Base-by-base conservation (phyloP, 2,888 invertebrate genomes). In the Drosophila anomelani region DNA sequence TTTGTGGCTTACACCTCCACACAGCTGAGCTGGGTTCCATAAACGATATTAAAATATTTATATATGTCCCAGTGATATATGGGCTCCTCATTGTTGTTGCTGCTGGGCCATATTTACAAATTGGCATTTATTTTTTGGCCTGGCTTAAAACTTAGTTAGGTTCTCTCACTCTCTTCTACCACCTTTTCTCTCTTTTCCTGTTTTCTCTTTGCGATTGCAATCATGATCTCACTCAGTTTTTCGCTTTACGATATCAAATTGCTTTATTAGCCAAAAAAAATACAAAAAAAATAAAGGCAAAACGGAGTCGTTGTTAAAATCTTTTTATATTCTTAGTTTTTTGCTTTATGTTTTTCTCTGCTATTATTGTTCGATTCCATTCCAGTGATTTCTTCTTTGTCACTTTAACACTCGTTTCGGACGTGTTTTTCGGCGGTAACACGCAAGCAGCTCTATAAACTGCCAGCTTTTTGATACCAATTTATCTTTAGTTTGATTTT, bases 231-330 rank as follows among this genome's bases (percentile, higher is more conserved):
- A 67, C 68, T 73, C 62, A 54, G 57, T 61, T 63, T 63, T 72
- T 55, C 56, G 55, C 36, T 73, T 88, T 82, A 84, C 84, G 85
- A 85, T 88, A 88, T 88, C 69, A 85, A 84, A 85, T 85, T 80
- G 85, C 85, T 83, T 84, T 87, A 83, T 87, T 81, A 76, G 78
- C 87, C 85, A 83, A 73, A 41, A 67, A 38, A 64, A 53, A 13
- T 34, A 32, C 3, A 23, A 15, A 8, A 2, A 79, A 86, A 80
- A 69, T 34, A 63, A 69, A 55, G 61, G 57, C 44, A 74, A 54
- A 76, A 60, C 56, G 62, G 56, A 70, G 62, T 49, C 53, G 67
- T 71, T 73, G 75, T 77, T 76, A 75, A 80, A 80, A 75, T 70
- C 75, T 79, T 77, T 64, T 76, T 77, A 59, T 85, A 63, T 69